A percentile compares a stretch with the other conserved stretches of the same genome.
Conservation (phyloP, 2,797 vertebrate genomes). For the Mycteria americana region DNA sequence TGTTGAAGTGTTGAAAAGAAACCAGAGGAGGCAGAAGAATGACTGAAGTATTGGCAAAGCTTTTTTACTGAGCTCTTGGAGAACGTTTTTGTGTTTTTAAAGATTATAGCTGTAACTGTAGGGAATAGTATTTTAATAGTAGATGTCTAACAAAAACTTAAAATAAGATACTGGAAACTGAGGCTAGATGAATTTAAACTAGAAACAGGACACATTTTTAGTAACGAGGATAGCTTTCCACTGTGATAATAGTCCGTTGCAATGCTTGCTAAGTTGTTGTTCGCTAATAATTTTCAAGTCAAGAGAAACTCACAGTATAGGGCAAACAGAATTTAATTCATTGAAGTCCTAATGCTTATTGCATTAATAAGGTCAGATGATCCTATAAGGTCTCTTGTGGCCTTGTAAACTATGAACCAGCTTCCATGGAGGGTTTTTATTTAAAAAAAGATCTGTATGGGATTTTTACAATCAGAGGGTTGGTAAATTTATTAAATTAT, state of each 20-base stretch:
- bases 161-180: not conserved
- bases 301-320: not conserved
- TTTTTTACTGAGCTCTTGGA: not conserved
- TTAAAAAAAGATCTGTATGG: not conserved
- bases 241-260: not conserved
- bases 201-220: not conserved
- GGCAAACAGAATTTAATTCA: not conserved
- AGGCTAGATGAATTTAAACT: not conserved
- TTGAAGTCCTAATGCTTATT: not conserved
- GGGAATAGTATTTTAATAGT: not conserved
- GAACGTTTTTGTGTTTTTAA: not conserved
- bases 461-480: not conserved
- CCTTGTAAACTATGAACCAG: not conserved
- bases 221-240: not conserved
- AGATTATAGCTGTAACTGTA: not conserved
- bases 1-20: conserved; percentile 28
- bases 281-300: not conserved
- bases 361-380: not conserved
- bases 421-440: not conserved
- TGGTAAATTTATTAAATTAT: not conserved
- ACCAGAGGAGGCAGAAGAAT: not conserved
- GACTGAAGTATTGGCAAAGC: not conserved
- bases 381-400: not conserved
- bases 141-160: not conserved
- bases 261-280: not conserved